Evolutionary conservation across 1,140 invertebrate species (phyloP), one percentile per base, ranked within the genome.

Genomic region (Xylocopa sonorina): DNA sequence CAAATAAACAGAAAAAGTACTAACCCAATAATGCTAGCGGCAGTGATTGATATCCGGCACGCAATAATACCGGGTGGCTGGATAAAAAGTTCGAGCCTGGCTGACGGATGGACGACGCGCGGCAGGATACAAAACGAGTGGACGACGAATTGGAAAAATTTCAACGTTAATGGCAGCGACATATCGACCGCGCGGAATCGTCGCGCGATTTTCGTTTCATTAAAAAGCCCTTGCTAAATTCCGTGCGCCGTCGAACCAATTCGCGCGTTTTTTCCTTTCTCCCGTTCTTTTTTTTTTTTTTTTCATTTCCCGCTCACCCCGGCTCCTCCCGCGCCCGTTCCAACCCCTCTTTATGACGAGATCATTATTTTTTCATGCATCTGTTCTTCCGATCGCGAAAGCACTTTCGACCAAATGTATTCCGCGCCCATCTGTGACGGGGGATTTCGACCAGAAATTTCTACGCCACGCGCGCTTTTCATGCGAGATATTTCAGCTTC

Each of bases 151-250:
- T 48, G 64, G 75, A 84, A 80, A 84, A 84, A 62, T 75, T 72
- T 66, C 69, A 64, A 55, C 82, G 46, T 76, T 86, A 86, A 86
- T 80, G 84, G 71, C 69, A 50, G 34, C 73, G 84, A 82, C 71
- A 64, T 66, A 86, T 86, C 83, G 82, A 86, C 77, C 84, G 80
- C 27, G 46, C 71, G 50, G 55, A 43, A 82, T 77, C 51, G 55
- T 32, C 63, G 68, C 53, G 48, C 71, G 80, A 88, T 88, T 88
- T 88, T 88, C 85, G 76, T 88, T 88, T 87, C 82, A 83, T 88
- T 83, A 85, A 83, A 87, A 80, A 87, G 5, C 14, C 24, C 51
- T 73, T 6, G 62, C 72, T 60, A 83, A 85, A 81, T 83, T 62
- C 55, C 32, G 51, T 10, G 34, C 29, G 24, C 41, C 53, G 64